Evolutionary conservation across 2,113 vertebrate genomes (phyloP).

Genomic region (Rhegmatorhina hoffmannsi): DNA sequence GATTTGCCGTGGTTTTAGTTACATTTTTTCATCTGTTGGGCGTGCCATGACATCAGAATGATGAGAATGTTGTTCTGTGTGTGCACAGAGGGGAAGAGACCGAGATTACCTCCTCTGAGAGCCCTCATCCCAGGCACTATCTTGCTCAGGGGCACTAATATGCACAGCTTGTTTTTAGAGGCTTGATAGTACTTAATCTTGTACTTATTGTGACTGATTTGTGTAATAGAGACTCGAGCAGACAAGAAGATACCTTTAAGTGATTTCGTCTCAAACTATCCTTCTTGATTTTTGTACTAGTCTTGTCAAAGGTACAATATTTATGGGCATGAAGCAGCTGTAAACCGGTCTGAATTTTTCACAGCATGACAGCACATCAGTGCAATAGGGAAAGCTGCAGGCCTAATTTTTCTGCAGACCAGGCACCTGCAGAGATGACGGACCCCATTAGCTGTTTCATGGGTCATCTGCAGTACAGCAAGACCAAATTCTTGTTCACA

Average conservation of each 20-base stretch:
- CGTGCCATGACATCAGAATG: neutral
- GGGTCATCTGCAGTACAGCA: neutral
- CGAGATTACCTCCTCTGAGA: neutral
- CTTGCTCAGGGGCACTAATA: neutral
- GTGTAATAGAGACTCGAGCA: neutral
- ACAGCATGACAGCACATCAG: neutral
- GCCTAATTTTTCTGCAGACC: neutral
- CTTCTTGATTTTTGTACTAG: neutral
- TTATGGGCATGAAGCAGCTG: neutral
- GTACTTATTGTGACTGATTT: neutral
- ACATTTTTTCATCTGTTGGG: neutral
- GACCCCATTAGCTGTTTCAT: neutral
- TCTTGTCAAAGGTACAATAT: neutral
- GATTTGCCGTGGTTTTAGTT: neutral
- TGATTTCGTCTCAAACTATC: neutral
- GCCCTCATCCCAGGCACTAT: accelerated
- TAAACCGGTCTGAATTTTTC: neutral
- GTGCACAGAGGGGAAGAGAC: neutral
- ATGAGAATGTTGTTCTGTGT: neutral
- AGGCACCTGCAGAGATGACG: neutral
- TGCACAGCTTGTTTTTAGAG: neutral
- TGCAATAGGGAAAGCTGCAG: neutral
- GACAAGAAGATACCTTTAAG: neutral
- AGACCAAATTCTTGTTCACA: neutral
- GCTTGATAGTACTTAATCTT: neutral